Percentiles rank a stretch among this genome's conserved stretches.
Conservation (phyloP, 2,113 vertebrate genomes). For the Rhinolophus ferrumequinum region DNA sequence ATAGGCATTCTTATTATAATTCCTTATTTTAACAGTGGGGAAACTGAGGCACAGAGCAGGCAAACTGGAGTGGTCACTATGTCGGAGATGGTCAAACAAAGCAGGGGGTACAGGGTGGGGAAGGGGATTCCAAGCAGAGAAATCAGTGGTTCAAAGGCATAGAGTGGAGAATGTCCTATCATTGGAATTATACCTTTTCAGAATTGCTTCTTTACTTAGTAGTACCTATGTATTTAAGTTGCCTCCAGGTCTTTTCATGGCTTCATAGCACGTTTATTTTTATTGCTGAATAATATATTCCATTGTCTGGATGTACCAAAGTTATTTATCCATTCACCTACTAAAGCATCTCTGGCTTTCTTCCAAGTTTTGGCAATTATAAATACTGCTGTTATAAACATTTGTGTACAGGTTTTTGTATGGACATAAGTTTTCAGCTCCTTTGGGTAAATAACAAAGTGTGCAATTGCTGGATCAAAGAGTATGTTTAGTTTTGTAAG, state of each 20-base stretch:
- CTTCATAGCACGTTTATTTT: background rate
- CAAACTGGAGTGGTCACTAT: background rate
- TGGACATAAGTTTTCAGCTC: background rate
- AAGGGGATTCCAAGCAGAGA: background rate
- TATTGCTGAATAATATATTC: background rate
- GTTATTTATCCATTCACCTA: background rate
- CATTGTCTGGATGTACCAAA: background rate
- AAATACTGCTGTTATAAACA: background rate
- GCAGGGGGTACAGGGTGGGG: fast-evolving
- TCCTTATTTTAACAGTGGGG: background rate
- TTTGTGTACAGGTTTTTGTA: background rate
- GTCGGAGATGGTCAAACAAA: background rate
- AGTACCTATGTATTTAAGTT: background rate
- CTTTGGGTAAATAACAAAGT: background rate
- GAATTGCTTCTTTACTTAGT: background rate
- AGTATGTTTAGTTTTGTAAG: background rate
- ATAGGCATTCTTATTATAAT: background rate
- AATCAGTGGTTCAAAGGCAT: background rate
- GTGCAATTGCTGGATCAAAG: background rate
- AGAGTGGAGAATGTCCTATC: background rate
- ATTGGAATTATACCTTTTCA: background rate
- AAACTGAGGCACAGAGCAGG: background rate
- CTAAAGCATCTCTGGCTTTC: background rate
- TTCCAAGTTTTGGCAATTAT: background rate
- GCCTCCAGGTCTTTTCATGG: background rate